phyloP scores from a whole-genome alignment of 2,888 invertebrate genomes.

The Cerastis rubricosa region DNA sequence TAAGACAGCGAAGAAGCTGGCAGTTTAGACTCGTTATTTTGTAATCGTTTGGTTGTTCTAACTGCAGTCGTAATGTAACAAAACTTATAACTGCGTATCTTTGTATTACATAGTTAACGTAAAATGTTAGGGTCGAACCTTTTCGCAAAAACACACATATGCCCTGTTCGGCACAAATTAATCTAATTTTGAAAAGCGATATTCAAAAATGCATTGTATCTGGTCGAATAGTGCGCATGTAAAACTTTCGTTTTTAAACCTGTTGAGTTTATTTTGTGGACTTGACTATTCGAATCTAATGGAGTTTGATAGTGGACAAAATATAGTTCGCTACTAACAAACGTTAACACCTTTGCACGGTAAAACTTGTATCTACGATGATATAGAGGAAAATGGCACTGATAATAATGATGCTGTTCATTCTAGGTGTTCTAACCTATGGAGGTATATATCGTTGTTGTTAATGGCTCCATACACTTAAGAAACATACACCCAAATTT shows the following conservation, averaged over 20 bases:
- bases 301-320: background rate
- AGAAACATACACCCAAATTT: background rate
- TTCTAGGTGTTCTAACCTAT: background rate
- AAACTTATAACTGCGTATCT: background rate
- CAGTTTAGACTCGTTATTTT: slow-evolving; percentile 16
- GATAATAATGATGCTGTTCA: background rate
- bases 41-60: slow-evolving; percentile 2
- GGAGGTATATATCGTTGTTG: background rate
- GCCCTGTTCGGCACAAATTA: slow-evolving; percentile 53
- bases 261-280: background rate
- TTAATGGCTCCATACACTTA: background rate
- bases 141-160: background rate
- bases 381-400: background rate
- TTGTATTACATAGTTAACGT: background rate
- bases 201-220: slow-evolving; percentile 26
- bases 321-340: background rate
- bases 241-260: background rate
- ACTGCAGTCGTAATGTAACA: background rate
- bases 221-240: background rate
- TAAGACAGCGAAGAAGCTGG: slow-evolving; percentile 14
- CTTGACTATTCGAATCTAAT: background rate
- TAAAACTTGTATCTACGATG: background rate
- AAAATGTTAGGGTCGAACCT: background rate
- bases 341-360: background rate
- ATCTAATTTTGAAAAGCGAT: slow-evolving; percentile 55